Percentiles rank a stretch among this genome's conserved stretches.
Evolutionary conservation across 2,113 vertebrate species (phyloP).

Genomic region (Sorex fumeus): DNA sequence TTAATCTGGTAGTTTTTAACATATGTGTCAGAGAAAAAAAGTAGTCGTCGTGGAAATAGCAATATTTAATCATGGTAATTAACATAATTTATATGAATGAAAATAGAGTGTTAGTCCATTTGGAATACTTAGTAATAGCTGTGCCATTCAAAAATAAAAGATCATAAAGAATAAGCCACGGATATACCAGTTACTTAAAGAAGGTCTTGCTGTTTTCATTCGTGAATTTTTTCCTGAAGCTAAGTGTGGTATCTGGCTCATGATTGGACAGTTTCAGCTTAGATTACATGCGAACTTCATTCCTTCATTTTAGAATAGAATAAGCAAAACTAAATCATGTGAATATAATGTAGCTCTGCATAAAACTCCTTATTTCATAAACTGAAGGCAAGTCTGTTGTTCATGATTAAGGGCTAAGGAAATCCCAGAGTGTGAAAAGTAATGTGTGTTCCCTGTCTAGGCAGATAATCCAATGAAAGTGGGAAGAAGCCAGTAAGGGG

Average conservation of each 20-base stretch:
- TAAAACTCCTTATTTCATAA: constrained; percentile 45
- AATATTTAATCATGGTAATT: constrained; percentile 9
- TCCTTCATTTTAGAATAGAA: not conserved
- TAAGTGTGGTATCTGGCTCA: not conserved
- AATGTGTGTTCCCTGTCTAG: not conserved
- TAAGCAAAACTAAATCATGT: not conserved
- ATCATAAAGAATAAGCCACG: not conserved
- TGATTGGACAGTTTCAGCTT: not conserved
- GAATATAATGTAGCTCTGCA: not conserved
- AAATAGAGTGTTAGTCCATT: not conserved
- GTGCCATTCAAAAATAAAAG: not conserved
- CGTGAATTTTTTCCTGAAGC: not conserved
- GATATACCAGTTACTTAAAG: not conserved
- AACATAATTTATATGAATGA: too few relatives aligned
- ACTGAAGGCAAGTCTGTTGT: not conserved
- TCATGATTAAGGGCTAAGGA: not conserved
- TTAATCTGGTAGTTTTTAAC: constrained; percentile 26
- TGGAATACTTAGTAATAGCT: not conserved
- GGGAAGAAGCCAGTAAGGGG: constrained; percentile 42
- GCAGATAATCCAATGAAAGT: constrained; percentile 10
- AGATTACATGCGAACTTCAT: not conserved
- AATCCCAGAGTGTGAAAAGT: not conserved
- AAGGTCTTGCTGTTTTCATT: not conserved
- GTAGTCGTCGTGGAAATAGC: not conserved
- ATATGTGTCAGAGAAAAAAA: constrained; percentile 54